These are phyloP conservation scores for Heloderma charlesbogerti DNA, from an alignment of 2,113 vertebrate genomes.

Conservation along the genomic window DNA sequence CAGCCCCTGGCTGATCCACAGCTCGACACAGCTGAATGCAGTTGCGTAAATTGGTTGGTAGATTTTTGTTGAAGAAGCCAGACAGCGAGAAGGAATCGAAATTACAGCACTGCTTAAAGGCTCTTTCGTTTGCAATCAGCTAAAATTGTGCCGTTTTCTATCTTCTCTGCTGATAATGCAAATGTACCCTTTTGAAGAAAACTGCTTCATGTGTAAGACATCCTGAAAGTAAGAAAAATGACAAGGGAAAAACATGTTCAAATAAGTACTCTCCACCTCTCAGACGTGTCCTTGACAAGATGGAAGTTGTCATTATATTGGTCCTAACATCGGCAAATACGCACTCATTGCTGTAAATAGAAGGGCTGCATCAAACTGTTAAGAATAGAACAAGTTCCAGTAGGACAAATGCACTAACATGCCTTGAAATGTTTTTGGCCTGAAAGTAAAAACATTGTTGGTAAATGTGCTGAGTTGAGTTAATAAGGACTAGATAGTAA, in stretches of 20 bases:
- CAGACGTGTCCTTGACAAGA: conserved; percentile 10
- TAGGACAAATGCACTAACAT: neutral
- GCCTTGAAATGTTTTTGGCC: neutral
- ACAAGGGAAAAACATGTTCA: conserved; percentile 10
- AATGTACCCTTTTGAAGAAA: conserved; percentile 77
- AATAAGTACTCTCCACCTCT: conserved; percentile 16
- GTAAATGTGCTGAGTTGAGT: conserved; percentile 16
- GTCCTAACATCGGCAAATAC: neutral
- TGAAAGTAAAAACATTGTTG: neutral
- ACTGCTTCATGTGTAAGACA: conserved; percentile 64
- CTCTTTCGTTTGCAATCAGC: conserved; percentile 78
- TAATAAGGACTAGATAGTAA: neutral
- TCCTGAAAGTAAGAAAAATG: conserved; percentile 65
- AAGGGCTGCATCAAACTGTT: neutral
- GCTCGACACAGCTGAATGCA: conserved; percentile 76
- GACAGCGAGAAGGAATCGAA: conserved; percentile 75
- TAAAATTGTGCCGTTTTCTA: conserved; percentile 81
- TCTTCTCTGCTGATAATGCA: conserved; percentile 83
- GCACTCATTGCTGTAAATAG: neutral
- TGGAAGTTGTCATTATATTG: neutral
- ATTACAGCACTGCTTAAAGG: conserved; percentile 72
- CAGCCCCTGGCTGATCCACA: conserved; percentile 72
- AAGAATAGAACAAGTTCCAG: neutral
- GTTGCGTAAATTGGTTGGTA: conserved; percentile 77
- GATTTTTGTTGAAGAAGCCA: conserved; percentile 77